Conservation (phyloP, 2,113 vertebrate genomes). For the Zosterops hypoxanthus region DNA sequence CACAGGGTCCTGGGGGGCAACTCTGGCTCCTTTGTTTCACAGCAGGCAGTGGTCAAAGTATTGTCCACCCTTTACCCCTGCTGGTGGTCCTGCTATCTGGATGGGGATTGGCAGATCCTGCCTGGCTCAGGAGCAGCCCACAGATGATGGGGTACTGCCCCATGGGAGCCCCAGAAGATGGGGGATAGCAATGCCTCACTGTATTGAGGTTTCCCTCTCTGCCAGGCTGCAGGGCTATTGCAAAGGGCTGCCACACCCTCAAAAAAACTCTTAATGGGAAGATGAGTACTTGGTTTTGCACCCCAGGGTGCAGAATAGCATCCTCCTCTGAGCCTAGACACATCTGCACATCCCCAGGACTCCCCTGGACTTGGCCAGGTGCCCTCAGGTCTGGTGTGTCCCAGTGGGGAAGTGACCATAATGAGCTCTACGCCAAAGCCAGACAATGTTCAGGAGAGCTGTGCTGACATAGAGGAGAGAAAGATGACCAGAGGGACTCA, state of each 20-base stretch:
- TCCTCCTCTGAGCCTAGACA: background rate
- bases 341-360: accelerated
- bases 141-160: background rate
- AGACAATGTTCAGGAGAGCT: background rate
- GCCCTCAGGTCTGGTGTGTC: background rate
- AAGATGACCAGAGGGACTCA: background rate
- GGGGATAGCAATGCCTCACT: accelerated
- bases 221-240: background rate
- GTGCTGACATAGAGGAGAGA: background rate
- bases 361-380: background rate
- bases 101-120: background rate
- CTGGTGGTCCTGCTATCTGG: too few species aligned
- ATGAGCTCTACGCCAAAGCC: accelerated
- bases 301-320: background rate
- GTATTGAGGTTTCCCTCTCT: background rate
- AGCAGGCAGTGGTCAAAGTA: background rate
- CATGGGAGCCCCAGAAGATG: background rate
- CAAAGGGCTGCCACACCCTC: background rate
- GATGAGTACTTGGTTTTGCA: background rate
- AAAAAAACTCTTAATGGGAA: background rate
- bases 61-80: background rate
- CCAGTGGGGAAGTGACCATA: accelerated
- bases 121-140: background rate
- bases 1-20: accelerated
- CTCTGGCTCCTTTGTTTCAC: background rate